These are phyloP conservation scores for Enteromius viviparus DNA, from an alignment of 2,797 vertebrate genomes.

Conservation along the genomic window DNA sequence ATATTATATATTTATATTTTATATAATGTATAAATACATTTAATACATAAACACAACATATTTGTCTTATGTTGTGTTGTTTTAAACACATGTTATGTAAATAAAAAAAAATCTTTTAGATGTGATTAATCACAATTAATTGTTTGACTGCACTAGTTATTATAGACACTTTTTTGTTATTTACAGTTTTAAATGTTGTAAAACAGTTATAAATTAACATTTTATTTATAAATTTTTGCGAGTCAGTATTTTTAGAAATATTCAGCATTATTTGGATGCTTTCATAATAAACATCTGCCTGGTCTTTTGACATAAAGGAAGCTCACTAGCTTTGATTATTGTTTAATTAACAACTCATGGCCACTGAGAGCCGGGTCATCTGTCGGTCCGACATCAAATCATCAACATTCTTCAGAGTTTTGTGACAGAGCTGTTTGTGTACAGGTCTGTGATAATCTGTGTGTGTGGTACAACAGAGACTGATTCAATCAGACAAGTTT, in stretches of 20 bases:
- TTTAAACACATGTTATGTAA: too few species aligned
- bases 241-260: background rate
- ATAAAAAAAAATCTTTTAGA: too few species aligned
- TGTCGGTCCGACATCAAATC: constrained; percentile 12
- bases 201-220: background rate
- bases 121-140: too few species aligned
- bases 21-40: too few species aligned
- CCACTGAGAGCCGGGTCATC: background rate
- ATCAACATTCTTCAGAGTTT: constrained; percentile 25
- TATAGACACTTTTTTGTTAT: background rate
- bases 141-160: too few species aligned
- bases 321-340: background rate
- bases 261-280: background rate
- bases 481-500: constrained; percentile 57
- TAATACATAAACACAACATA: too few species aligned
- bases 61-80: too few species aligned
- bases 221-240: background rate
- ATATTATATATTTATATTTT: too few species aligned
- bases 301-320: background rate
- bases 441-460: constrained; percentile 36
- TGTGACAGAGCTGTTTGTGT: constrained; percentile 63
- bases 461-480: constrained; percentile 5
- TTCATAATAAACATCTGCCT: background rate
- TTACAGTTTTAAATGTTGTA: background rate
- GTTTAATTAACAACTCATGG: background rate